Evolutionary conservation across 2,113 vertebrate species (phyloP).

Genomic region (Alethe diademata): DNA sequence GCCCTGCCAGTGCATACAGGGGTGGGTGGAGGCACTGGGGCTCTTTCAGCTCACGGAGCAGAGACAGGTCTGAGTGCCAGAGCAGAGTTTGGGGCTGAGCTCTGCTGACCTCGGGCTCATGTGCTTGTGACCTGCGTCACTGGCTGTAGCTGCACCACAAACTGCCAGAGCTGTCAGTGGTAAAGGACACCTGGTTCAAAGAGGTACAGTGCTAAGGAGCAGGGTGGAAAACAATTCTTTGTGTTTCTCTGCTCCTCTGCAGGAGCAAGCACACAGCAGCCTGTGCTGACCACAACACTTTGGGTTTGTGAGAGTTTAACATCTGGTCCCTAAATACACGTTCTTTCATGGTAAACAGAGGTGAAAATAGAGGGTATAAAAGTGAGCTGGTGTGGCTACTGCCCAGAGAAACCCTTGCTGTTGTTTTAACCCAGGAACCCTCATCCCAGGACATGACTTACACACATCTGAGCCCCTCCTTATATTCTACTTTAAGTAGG

Average conservation of each 20-base stretch:
- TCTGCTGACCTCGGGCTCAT: accelerated
- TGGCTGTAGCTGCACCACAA: not conserved
- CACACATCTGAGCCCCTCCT: accelerated
- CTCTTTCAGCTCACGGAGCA: not conserved
- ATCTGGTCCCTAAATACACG: not conserved
- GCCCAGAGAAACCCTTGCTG: not conserved
- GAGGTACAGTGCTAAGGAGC: not conserved
- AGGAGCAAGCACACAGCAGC: not conserved
- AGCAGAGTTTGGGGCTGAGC: not conserved
- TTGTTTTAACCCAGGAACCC: not conserved
- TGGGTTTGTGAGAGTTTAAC: not conserved
- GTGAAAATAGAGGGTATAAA: not conserved
- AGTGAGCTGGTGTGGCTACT: not conserved
- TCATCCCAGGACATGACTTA: not conserved
- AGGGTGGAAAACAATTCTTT: not conserved
- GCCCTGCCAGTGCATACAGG: accelerated
- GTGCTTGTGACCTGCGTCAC: not conserved
- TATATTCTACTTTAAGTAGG: not conserved
- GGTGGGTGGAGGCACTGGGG: not conserved
- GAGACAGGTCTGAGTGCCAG: not conserved
- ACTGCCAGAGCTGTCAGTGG: not conserved
- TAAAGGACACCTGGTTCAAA: not conserved
- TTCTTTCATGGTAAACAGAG: not conserved
- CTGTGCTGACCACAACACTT: not conserved
- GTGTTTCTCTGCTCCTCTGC: not conserved